Base-by-base conservation (phyloP, 2,113 vertebrate species). In the Pogonocichla stellata region DNA sequence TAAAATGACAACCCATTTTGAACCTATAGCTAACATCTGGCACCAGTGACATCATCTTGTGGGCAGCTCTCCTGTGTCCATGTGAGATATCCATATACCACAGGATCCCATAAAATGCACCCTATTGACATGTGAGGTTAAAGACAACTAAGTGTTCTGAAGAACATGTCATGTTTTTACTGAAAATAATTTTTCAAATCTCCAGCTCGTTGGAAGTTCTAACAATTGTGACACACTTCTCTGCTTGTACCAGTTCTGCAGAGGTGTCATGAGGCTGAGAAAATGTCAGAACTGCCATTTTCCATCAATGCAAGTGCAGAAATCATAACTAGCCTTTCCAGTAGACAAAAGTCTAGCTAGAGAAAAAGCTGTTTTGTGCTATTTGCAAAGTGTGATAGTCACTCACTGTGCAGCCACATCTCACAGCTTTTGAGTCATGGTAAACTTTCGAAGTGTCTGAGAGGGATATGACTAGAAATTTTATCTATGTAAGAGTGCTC, bases 271-370 rank as follows among this genome's bases (percentile, higher is more conserved):
- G 20, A 33, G 84, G 20, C 60, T 5, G 11, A 89, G 61, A 78
- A 92, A 84, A 92, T 84, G 51, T 74, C 89, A 86, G 69, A 84
- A 80, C 16, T 80, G 56, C 33, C 54, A 19, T 61, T 56, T 95
- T 66, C 36, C 22, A 70, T 42, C 65, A 74, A 31, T 20, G 61
- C 56, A 58, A 71, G 42, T 16, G 8, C 48, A 87, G 69, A 89
- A 95, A 81, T 64, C 65, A 70, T 60, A 73, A 71, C 84, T 81
- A 77, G 77, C 33, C 60, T 80, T 86, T 89, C 34, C 19, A 87
- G 26, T 0, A 87, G 60, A 67, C 38, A 48, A 24, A 81, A 87
- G 47, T 60, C 64, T 74, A 71, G 51, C 69, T 48, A 47, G 26
- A 60, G 5, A 38, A 81, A 86, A 92, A 85, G 33, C 33, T 71